Base-by-base conservation (phyloP, 2,113 vertebrate species). In the Sebastes schlegelii region DNA sequence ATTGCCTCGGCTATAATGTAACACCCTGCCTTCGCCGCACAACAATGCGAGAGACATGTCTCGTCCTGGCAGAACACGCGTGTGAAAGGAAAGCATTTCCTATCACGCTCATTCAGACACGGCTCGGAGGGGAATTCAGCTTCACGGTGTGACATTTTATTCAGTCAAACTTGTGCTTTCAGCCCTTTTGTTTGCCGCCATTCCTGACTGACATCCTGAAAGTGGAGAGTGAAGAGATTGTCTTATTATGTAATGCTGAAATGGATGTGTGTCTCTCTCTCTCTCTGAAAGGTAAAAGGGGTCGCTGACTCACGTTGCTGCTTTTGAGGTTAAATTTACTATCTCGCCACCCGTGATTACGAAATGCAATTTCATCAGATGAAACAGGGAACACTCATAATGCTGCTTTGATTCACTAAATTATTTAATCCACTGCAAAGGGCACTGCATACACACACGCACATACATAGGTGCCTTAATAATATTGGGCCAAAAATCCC, bases 361-460 rank as follows among this genome's bases (percentile, higher is more conserved):
- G 70, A 91, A 94, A 93, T 90, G 87, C 83, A 81, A 79, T 93
- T 92, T 92, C 82, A 87, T 87, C 71, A 81, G 89, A 91, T 85
- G 64, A 91, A 88, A 86, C 62, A 77, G 70, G 48, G 66, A 34
- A 67, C 61, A 40, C 52, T 84, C 66, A 58, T 80, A 82, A 85
- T 65, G 48, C 83, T 82, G 76, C 77, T 88, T 88, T 91, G 86
- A 92, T 88, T 83, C 79, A 65, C 76, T 76, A 79, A 92, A 89
- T 90, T 81, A 87, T 91, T 92, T 90, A 89, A 90, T 87, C 82
- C 83, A 79, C 81, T 66, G 80, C 77, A 21, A 69, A 85, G 57
- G 72, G 70, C 65, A 68, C 23, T 69, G 69, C 6, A 6, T 58
- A 66, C 40, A 42, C 74, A 52, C 76, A 73, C 58, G 4, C 46